These are phyloP conservation scores for Melanerpes aurifrons DNA, from an alignment of 2,113 vertebrate genomes.

Conservation along the genomic window DNA sequence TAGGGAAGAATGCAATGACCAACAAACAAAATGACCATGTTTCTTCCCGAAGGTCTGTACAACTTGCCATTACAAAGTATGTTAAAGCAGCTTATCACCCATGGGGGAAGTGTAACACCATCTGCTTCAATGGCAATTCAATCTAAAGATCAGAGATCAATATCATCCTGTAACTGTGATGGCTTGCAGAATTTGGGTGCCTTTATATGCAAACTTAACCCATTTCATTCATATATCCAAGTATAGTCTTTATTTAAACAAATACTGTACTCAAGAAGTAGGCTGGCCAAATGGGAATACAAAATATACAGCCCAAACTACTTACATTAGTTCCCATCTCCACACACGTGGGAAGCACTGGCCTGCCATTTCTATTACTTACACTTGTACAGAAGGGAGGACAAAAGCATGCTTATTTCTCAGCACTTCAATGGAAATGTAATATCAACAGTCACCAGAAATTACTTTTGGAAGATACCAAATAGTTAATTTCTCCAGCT, in stretches of 20 bases:
- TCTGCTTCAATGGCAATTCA: neutral
- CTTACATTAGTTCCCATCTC: neutral
- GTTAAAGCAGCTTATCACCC: neutral
- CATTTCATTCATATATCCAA: neutral
- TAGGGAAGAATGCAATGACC: neutral
- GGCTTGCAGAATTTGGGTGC: neutral
- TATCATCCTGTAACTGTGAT: accelerated
- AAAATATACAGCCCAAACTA: neutral
- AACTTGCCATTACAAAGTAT: neutral
- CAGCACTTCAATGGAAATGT: neutral
- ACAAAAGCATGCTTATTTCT: neutral
- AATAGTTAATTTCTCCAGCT: neutral
- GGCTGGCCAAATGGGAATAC: neutral
- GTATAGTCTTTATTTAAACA: neutral
- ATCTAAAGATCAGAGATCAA: neutral
- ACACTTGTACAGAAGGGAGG: neutral
- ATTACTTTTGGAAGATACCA: neutral
- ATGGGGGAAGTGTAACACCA: neutral
- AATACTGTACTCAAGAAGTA: neutral
- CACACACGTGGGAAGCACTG: neutral
- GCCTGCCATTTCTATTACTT: neutral
- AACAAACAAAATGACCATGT: accelerated
- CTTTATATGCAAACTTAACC: neutral
- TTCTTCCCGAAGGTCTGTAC: neutral
- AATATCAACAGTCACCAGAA: neutral